Conservation (phyloP, 2,797 vertebrate genomes). For the Philypnodon macrostomus region DNA sequence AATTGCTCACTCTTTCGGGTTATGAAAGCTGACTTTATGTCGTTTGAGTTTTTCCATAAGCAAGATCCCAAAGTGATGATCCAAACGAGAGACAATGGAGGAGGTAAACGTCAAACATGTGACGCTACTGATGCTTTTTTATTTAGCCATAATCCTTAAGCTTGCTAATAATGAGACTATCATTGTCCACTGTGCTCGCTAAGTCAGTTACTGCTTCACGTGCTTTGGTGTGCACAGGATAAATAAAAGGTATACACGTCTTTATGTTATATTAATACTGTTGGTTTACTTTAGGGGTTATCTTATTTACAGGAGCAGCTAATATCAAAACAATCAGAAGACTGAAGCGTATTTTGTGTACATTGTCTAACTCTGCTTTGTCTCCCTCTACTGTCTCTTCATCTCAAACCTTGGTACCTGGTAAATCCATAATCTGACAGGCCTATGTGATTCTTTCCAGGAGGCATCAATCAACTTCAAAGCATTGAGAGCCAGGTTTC, state of each 20-base stretch:
- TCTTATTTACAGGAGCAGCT: no score
- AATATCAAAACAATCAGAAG: no score
- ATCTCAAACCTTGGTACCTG: background rate
- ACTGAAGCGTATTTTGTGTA: background rate
- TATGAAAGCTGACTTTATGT: background rate
- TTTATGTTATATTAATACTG: no score
- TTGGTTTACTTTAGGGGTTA: no score
- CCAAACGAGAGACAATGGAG: conserved; percentile 47
- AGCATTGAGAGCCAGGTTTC: conserved; percentile 88
- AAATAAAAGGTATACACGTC: background rate
- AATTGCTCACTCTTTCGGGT: no score
- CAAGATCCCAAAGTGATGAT: conserved; percentile 31
- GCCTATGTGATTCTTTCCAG: conserved; percentile 51
- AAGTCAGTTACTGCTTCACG: background rate
- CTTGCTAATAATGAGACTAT: background rate
- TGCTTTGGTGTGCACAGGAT: background rate
- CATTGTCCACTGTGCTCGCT: background rate
- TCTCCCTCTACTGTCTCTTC: background rate
- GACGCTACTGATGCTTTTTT: background rate
- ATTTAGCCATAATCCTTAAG: background rate
- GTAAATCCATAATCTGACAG: background rate
- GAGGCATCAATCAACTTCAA: conserved; percentile 79
- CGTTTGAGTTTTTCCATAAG: background rate
- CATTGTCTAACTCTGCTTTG: conserved; percentile 1
- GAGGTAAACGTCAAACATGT: no score